These are phyloP conservation scores for Drosophila insularis DNA, from an alignment of 1,140 invertebrate genomes.

Conservation along the genomic window DNA sequence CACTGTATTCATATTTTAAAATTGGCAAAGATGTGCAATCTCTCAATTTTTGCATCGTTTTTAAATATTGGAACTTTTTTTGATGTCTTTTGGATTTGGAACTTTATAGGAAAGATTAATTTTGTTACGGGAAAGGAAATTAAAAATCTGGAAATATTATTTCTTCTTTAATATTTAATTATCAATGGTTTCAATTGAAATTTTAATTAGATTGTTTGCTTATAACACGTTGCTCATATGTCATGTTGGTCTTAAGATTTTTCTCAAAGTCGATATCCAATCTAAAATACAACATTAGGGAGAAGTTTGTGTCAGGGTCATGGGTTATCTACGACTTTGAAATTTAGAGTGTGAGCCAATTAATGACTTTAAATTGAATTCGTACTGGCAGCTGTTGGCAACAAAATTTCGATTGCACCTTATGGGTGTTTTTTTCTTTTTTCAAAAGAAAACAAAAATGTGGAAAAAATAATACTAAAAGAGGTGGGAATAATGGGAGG, in stretches of 20 bases:
- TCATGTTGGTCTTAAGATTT: background rate
- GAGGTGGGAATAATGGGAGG: slow-evolving; percentile 1
- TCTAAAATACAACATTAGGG: background rate
- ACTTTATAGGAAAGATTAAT: no score
- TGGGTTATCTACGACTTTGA: background rate
- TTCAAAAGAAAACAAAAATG: no score
- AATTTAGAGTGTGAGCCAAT: background rate
- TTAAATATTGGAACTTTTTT: no score
- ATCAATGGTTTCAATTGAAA: background rate
- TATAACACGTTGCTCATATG: background rate
- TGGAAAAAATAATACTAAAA: background rate
- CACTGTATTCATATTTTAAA: background rate
- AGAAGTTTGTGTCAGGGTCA: background rate
- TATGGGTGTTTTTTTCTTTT: background rate
- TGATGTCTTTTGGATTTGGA: no score
- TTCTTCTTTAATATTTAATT: no score
- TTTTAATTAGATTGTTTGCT: background rate
- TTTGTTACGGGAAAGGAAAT: no score
- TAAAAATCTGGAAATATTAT: no score
- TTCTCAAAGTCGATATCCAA: background rate
- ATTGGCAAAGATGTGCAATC: background rate
- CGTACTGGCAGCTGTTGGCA: background rate
- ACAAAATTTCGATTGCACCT: slow-evolving; percentile 2
- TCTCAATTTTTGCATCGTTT: no score
- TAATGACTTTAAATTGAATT: background rate